Percentiles rank a stretch among this genome's conserved stretches.
These are phyloP conservation scores for Haliclona indistincta DNA, from an alignment of 37 sponge, comb jelly and placozoan species.

Conservation along the genomic window DNA sequence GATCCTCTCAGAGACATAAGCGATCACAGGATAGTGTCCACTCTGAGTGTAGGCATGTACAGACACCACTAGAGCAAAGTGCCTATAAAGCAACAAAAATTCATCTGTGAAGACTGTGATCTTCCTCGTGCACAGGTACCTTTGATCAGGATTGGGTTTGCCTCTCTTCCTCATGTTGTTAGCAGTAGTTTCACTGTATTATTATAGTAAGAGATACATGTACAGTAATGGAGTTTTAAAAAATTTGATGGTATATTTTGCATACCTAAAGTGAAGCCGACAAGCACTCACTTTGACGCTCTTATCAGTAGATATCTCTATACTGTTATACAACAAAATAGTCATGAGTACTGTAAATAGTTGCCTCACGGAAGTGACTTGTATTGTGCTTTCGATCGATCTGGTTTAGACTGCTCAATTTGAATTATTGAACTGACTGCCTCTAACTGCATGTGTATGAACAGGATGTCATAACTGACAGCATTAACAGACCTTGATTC, in stretches of 20 bases:
- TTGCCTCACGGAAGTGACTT: slow-evolving; percentile 55
- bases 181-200: slow-evolving; percentile 86
- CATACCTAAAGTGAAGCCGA: slow-evolving; percentile 86
- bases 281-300: slow-evolving; percentile 62
- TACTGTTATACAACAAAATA: too few species aligned
- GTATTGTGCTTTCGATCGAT: slow-evolving; percentile 68
- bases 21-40: slow-evolving; percentile 48
- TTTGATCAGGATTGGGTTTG: slow-evolving; percentile 96
- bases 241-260: not conserved
- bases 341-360: too few species aligned
- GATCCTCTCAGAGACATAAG: slow-evolving; percentile 89
- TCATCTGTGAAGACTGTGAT: too few species aligned
- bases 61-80: slow-evolving; percentile 89
- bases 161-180: slow-evolving; percentile 99
- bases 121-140: too few species aligned
- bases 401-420: slow-evolving; percentile 77
- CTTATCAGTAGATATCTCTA: too few species aligned
- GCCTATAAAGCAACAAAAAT: too few species aligned
- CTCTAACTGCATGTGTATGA: slow-evolving; percentile 49
- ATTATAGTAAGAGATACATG: not conserved
- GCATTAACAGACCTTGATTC: slow-evolving; percentile 50
- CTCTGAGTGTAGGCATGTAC: slow-evolving; percentile 58
- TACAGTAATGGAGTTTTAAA: slow-evolving; percentile 2
- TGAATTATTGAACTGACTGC: slow-evolving; percentile 36
- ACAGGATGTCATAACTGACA: not conserved